Base-by-base conservation (phyloP, 2,888 invertebrate species). In the Plutella xylostella region DNA sequence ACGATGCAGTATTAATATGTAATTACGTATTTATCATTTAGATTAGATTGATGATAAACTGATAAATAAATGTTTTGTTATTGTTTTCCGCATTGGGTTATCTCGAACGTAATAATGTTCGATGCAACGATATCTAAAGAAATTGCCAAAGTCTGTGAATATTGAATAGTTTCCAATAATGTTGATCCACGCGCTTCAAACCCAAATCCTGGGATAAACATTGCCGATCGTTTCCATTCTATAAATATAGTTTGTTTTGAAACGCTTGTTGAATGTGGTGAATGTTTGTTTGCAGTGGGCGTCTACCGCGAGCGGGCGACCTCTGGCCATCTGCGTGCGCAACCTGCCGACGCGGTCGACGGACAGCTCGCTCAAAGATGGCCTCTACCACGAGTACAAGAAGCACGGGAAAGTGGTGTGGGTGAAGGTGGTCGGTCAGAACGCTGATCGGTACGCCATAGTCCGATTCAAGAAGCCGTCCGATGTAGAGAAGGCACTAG, bases 361-460 rank as follows among this genome's bases (percentile, higher is more conserved):
- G 71, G 97, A 97, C 78, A 95, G 96, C 60, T 97, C 96, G 63
- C 86, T 98, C 59, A 96, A 97, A 85, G 98, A 98, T 85, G 98
- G 97, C 56, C 89, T 98, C 57, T 98, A 96, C 85, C 97, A 98
- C 85, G 97, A 97, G 84, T 98, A 97, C 87, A 98, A 98, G 86
- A 98, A 97, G 72, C 96, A 97, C 82, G 98, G 97, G 52, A 97
- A 97, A 85, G 97, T 97, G 61, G 94, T 94, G 59, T 94, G 95
- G 89, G 96, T 97, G 48, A 93, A 93, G 73, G 93, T 98, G 51
- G 93, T 94, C 52, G 97, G 97, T 19, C 92, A 94, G 62, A 95
- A 92, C 56, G 90, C 92, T 43, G 96, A 96, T 63, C 87, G 98
- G 62, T 96, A 96, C 79, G 97, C 97, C 54, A 90, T 98, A 61